Percentiles rank a stretch among this genome's conserved stretches.
Evolutionary conservation across 2,797 vertebrate species (phyloP).

Genomic region (Coreius guichenoti): DNA sequence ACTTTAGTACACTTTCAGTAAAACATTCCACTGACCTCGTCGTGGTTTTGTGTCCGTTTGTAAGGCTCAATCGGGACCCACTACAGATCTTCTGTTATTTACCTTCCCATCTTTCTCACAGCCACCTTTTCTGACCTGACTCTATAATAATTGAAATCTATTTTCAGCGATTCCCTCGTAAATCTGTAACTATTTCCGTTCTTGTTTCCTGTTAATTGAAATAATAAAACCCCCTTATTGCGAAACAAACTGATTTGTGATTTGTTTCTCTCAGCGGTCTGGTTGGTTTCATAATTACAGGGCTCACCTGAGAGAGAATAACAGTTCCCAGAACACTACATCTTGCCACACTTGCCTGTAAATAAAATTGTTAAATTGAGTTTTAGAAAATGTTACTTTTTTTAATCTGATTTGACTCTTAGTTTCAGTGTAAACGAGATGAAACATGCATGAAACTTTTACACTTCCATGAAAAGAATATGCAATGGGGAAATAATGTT

Average conservation of each 20-base stretch:
- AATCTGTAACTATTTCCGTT: constrained; percentile 44
- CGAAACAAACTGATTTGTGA: constrained; percentile 36
- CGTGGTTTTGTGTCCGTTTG: constrained; percentile 31
- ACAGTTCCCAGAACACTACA: not conserved
- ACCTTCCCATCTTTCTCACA: constrained; percentile 1
- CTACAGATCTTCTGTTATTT: constrained; percentile 21
- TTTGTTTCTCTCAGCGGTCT: constrained; percentile 50
- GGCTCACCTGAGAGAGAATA: constrained; percentile 19
- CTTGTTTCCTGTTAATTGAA: constrained; percentile 57
- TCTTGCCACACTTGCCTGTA: not conserved
- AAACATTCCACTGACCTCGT: not conserved
- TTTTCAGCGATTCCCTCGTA: constrained; percentile 51
- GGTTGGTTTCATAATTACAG: constrained; percentile 31
- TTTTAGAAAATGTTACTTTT: not conserved
- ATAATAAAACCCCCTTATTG: constrained; percentile 56
- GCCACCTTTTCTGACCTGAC: constrained; percentile 45
- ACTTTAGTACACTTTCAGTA: not conserved
- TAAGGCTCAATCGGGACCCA: not conserved
- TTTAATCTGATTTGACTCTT: not conserved
- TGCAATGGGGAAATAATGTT: not conserved
- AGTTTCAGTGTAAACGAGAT: not conserved
- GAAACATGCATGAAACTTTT: not conserved
- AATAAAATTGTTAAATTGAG: not conserved
- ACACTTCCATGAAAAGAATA: not conserved
- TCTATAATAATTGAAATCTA: constrained; percentile 57